Conservation (phyloP, 2,888 invertebrate species). For the Pyrrhosoma nymphula region DNA sequence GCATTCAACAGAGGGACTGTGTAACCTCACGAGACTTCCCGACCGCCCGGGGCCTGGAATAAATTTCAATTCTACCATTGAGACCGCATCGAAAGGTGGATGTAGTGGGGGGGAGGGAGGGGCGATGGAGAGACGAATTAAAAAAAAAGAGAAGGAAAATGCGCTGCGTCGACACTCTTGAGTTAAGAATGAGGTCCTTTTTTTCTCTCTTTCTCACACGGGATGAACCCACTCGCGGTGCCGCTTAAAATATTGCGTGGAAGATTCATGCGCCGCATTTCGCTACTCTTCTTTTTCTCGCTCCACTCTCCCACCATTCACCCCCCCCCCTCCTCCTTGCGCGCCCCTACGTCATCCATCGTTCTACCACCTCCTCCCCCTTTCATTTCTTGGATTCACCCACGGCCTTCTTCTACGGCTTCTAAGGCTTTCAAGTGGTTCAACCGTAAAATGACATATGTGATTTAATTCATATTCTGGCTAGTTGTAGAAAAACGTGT, state of each 20-base stretch:
- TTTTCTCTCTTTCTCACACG: not conserved
- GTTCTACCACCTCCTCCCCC: no score
- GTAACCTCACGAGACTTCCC: not conserved
- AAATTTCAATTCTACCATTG: not conserved
- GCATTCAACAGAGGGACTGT: not conserved
- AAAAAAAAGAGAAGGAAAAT: slow-evolving; percentile 5
- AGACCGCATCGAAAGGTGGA: not conserved
- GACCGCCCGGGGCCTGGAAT: not conserved
- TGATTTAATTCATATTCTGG: no score
- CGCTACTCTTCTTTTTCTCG: not conserved
- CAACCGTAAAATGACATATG: no score
- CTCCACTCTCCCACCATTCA: not conserved
- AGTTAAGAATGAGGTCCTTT: not conserved
- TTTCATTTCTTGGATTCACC: no score
- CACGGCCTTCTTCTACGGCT: no score
- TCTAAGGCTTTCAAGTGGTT: no score
- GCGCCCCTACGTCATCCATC: no score
- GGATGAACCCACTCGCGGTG: not conserved
- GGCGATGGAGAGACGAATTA: no score
- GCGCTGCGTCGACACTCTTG: not conserved
- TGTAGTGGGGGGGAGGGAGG: not conserved
- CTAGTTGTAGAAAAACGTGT: no score
- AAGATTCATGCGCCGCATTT: slow-evolving; percentile 32
- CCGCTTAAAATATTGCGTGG: slow-evolving; percentile 4
- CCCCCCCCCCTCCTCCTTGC: not conserved